These are phyloP conservation scores for Entomyzon cyanotis DNA, from an alignment of 2,113 vertebrate species.

Conservation along the genomic window DNA sequence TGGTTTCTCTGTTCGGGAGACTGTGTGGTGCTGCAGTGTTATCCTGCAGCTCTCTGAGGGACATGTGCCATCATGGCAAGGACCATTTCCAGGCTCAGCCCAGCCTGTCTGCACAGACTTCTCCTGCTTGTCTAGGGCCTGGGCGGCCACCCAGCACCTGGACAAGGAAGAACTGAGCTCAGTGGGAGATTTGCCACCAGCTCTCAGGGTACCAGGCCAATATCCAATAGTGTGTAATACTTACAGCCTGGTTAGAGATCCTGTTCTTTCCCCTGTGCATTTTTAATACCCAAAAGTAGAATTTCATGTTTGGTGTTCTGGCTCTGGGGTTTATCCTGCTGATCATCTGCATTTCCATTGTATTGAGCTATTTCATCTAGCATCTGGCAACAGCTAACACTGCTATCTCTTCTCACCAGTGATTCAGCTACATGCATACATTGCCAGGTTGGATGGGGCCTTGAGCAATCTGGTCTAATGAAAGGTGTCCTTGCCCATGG, in stretches of 20 bases:
- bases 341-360: neutral
- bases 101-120: neutral
- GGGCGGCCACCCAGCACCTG: neutral
- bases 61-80: accelerated
- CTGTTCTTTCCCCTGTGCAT: neutral
- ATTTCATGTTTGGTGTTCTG: neutral
- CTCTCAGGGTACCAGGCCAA: neutral
- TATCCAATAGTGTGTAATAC: accelerated
- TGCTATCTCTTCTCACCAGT: neutral
- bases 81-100: neutral
- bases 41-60: neutral
- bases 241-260: neutral
- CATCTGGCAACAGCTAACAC: neutral
- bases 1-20: neutral
- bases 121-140: neutral
- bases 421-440: neutral
- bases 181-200: neutral
- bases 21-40: accelerated
- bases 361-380: neutral
- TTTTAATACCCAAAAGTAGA: neutral
- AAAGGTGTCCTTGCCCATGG: neutral
- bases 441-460: neutral
- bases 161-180: neutral
- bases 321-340: neutral
- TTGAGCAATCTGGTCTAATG: neutral